These are phyloP conservation scores for Andrena marginata DNA, from an alignment of 2,888 invertebrate genomes.

Conservation along the genomic window DNA sequence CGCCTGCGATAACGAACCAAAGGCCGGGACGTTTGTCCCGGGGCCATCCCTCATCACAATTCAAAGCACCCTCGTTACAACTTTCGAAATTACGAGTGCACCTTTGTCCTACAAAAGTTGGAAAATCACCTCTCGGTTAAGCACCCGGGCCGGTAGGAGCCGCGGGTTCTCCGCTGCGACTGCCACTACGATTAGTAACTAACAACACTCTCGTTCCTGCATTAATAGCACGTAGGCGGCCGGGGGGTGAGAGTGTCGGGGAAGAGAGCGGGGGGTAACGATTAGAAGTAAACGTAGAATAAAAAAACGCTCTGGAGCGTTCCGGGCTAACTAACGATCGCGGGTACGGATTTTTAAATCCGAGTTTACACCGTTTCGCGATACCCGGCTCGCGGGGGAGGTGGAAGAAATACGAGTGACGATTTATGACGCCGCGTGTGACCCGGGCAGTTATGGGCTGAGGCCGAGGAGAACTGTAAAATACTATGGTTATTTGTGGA, in stretches of 20 bases:
- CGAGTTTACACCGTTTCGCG: constrained; percentile 36
- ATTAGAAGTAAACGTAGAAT: constrained; percentile 3
- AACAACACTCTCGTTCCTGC: constrained; percentile 50
- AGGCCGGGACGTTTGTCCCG: constrained; percentile 31
- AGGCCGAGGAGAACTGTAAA: constrained; percentile 51
- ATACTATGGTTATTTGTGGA: constrained; percentile 59
- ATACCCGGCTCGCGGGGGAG: constrained; percentile 16
- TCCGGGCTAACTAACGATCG: constrained; percentile 28
- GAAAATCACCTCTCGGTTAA: constrained; percentile 62
- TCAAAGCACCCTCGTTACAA: constrained; percentile 61
- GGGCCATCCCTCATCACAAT: constrained; percentile 54
- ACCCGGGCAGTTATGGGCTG: constrained; percentile 57
- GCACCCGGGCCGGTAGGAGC: constrained; percentile 37
- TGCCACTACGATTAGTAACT: constrained; percentile 56
- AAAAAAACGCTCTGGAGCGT: constrained; percentile 1
- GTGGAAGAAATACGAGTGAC: constrained; percentile 30
- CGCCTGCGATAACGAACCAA: constrained; percentile 8
- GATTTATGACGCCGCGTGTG: constrained; percentile 51
- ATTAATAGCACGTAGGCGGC: constrained; percentile 36
- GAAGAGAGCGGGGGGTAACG: neutral
- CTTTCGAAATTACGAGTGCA: constrained; percentile 60
- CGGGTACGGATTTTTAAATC: constrained; percentile 33
- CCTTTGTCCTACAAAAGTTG: constrained; percentile 63
- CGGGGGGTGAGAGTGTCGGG: neutral
- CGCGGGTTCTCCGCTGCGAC: constrained; percentile 30